Evolutionary conservation across 1,140 invertebrate species (phyloP).

Genomic region (Lepeophtheirus salmonis): DNA sequence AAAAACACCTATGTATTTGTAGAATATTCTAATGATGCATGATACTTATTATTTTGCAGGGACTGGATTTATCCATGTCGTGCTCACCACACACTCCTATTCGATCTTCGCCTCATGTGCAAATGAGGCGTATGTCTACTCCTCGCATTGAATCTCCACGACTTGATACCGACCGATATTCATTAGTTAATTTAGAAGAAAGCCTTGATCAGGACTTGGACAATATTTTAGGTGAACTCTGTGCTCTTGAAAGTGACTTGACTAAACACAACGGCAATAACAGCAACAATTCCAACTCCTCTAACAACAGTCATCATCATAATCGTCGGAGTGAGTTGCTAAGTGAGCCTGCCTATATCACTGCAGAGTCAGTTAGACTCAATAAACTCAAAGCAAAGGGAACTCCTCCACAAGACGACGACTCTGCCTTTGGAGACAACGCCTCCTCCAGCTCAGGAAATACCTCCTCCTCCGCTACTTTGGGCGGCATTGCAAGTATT

Average conservation of each 20-base stretch:
- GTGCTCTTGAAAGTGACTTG: conserved; percentile 62
- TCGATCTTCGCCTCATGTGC: conserved; percentile 1
- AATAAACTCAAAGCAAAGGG: conserved; percentile 25
- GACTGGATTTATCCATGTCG: not conserved
- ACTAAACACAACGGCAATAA: not conserved
- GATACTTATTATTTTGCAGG: too few species aligned
- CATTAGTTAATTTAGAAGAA: conserved; percentile 8
- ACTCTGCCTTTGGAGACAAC: conserved; percentile 90
- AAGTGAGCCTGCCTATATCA: conserved; percentile 10
- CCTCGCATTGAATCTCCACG: conserved; percentile 9
- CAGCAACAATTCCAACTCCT: not conserved
- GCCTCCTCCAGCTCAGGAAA: conserved; percentile 79
- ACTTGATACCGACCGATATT: conserved; percentile 8
- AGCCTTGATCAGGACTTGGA: conserved; percentile 31
- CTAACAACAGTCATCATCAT: not conserved
- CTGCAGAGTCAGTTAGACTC: conserved; percentile 1
- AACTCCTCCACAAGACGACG: conserved; percentile 83
- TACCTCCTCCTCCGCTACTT: conserved; percentile 53
- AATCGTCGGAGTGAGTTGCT: not conserved
- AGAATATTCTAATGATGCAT: too few species aligned
- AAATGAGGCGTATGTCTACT: conserved; percentile 15
- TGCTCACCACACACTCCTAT: not conserved
- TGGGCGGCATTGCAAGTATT: not conserved
- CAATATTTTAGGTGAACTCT: conserved; percentile 80
- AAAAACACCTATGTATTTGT: too few species aligned